These are phyloP conservation scores for Charadrius vociferus DNA, from an alignment of 2,113 vertebrate genomes.

Conservation along the genomic window DNA sequence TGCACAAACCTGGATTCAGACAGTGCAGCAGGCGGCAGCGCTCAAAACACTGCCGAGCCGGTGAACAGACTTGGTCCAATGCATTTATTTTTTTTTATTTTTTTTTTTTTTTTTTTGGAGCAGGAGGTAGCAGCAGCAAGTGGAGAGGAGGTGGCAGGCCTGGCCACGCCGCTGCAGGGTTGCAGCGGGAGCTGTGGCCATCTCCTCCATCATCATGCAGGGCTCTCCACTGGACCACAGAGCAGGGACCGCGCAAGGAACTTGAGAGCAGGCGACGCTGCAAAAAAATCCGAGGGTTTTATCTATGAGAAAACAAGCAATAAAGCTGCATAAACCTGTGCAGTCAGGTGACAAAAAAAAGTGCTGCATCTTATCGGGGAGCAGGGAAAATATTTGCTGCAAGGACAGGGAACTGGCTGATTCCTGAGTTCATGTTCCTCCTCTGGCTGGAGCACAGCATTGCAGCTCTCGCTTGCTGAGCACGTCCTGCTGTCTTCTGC, in stretches of 20 bases:
- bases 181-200: background rate
- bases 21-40: background rate
- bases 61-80: background rate
- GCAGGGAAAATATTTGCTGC: slow-evolving; percentile 33
- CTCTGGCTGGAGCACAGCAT: slow-evolving; percentile 47
- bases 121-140: background rate
- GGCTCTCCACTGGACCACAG: background rate
- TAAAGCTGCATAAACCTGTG: background rate
- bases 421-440: slow-evolving; percentile 36
- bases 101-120: background rate
- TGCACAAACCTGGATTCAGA: background rate
- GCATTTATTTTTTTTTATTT: no score
- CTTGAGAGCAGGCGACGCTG: background rate
- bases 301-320: background rate
- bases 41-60: background rate
- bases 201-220: background rate
- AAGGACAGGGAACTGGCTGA: background rate
- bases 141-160: background rate
- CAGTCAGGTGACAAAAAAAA: background rate
- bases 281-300: background rate
- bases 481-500: slow-evolving; percentile 26
- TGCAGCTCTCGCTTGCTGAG: slow-evolving; percentile 32
- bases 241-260: background rate
- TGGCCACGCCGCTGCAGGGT: background rate
- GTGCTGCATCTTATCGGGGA: slow-evolving; percentile 2